Base-by-base conservation (phyloP, 1,140 invertebrate species). In the Ceratina japonica region DNA sequence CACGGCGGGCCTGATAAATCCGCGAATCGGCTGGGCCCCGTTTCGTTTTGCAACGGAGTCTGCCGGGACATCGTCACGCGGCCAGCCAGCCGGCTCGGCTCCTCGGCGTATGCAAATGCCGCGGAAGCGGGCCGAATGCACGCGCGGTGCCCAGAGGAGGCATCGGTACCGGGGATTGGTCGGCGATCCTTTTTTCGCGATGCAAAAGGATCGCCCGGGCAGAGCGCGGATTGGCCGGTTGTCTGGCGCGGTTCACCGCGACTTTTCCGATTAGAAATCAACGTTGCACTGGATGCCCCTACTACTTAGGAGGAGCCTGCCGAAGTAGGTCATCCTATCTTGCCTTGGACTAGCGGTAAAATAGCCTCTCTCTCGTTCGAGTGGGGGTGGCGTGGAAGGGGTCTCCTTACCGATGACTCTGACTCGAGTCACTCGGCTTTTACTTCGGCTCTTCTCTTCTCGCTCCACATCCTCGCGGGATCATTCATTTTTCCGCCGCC, bases 251-350 rank as follows among this genome's bases (percentile, higher is more conserved):
- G 83, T 85, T 69, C 86, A 85, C 83, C 77, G 82, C 83, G 89
- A 91, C 87, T 91, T 92, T 92, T 92, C 91, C 90, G 90, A 92
- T 91, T 89, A 88, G 88, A 88, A 90, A 92, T 91, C 89, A 89
- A 90, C 81, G 79, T 77, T 85, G 84, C 78, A 80, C 88, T 88
- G 88, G 89, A 91, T 91, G 88, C 91, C 90, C 89, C 90, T 90
- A 44, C 90, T 90, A 80, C 87, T 88, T 91, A 92, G 91, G 91
- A 92, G 91, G 91, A 92, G 91, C 90, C 89, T 92, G 89, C 54
- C 79, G 83, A 92, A 90, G 89, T 92, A 90, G 91, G 91, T 92
- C 91, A 92, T 90, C 90, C 90, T 89, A 91, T 90, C 89, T 90
- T 89, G 87, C 87, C 87, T 87, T 83, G 83, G 87, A 84, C 84